Conservation (phyloP, 2,113 vertebrate species). For the Vulpes vulpes region DNA sequence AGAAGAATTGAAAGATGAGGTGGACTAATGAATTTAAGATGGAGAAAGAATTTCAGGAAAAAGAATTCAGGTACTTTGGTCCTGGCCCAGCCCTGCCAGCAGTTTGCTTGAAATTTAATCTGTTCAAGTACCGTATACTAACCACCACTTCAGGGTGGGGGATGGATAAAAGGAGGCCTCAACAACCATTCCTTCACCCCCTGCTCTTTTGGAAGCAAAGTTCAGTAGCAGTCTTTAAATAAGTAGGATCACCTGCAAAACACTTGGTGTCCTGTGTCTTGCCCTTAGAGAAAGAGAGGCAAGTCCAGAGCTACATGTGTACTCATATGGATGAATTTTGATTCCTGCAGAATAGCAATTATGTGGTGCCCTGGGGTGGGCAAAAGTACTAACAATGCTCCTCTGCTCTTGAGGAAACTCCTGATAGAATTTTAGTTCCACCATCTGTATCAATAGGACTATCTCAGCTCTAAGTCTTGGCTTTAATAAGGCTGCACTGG, state of each 20-base stretch:
- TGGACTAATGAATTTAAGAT: not conserved
- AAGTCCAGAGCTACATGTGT: not conserved
- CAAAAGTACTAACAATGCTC: not conserved
- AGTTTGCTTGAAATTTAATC: not conserved
- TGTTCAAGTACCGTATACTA: not conserved
- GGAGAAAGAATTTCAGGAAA: not conserved
- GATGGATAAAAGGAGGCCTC: not conserved
- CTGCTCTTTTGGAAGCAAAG: not conserved
- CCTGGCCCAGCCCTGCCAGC: not conserved
- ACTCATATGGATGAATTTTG: not conserved
- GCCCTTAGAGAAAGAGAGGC: not conserved
- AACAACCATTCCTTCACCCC: not conserved
- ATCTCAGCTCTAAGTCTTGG: not conserved
- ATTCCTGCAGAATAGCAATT: not conserved
- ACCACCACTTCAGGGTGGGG: not conserved
- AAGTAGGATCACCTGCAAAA: not conserved
- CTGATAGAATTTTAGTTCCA: not conserved
- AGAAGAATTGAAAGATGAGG: not conserved
- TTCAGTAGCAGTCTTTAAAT: not conserved
- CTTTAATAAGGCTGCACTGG: not conserved
- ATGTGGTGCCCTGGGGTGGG: not conserved
- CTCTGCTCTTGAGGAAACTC: not conserved
- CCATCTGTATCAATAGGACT: not conserved
- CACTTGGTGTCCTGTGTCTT: not conserved
- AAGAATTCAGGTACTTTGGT: constrained; percentile 33